Percentiles rank a stretch among this genome's conserved stretches.
These are phyloP conservation scores for Myotis davidii DNA, from an alignment of 2,113 vertebrate species.

Conservation along the genomic window DNA sequence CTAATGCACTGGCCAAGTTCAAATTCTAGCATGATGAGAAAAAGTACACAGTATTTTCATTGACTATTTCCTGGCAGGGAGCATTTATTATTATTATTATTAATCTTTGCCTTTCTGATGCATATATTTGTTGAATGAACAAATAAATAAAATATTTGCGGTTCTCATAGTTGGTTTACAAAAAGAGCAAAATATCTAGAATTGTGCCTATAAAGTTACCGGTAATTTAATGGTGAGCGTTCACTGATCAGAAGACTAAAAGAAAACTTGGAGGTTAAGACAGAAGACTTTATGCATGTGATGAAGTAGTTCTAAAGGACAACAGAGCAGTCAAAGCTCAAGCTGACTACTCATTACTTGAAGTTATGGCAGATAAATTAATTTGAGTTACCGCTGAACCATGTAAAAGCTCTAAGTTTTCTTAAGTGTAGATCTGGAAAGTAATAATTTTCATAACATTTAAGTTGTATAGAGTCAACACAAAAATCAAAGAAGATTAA, in stretches of 20 bases:
- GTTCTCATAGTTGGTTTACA: background rate
- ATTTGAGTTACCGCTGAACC: background rate
- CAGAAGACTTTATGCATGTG: background rate
- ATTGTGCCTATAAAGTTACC: background rate
- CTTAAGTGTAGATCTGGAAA: background rate
- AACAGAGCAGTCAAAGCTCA: background rate
- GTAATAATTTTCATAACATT: background rate
- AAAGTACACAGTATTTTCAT: background rate
- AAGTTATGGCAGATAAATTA: background rate
- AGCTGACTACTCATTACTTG: background rate
- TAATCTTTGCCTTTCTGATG: background rate
- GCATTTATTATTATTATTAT: background rate
- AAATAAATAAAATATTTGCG: background rate
- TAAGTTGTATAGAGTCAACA: background rate
- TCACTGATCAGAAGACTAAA: background rate
- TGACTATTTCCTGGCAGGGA: background rate
- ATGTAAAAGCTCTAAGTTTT: background rate
- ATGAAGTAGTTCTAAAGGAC: background rate
- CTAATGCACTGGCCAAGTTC: background rate
- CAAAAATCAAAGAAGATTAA: background rate
- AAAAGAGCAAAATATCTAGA: constrained; percentile 14
- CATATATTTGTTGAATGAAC: background rate
- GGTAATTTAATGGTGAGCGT: background rate
- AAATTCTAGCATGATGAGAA: background rate
- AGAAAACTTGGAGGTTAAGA: background rate